Base-by-base conservation (phyloP, 2,888 invertebrate genomes). In the Nemurella pictetii region DNA sequence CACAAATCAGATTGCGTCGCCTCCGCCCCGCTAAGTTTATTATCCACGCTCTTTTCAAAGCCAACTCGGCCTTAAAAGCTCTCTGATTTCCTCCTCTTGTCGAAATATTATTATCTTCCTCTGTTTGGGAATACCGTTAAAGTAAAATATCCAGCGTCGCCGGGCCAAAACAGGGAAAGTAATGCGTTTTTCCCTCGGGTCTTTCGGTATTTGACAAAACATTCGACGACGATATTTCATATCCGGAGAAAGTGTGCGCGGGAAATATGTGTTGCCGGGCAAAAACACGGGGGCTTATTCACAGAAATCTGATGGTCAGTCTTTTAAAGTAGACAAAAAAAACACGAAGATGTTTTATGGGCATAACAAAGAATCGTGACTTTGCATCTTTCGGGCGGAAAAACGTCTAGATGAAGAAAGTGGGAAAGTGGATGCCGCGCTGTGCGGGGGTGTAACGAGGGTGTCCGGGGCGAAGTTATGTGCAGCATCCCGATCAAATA, bases 401-500 rank as follows among this genome's bases (percentile, higher is more conserved):
- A 80, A 80, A 80, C 80, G 80, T 15, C 30, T 30, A 28, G 80
- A 77, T 77, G 80, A 80, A 80, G 80, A 80, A 80, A 81, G 25
- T 81, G 35, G 36, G 80, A 81, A 81, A 81, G 35, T 81, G 25
- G 80, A 81, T n/a, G 55, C 20, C 55, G 55, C 80, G 80, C 26
- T 9, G 9, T 32, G n/a, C 36, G 80, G 80, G 29, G 32, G 80
- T 81, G 80, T 78, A 78, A 29, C 9, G 12, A 30, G 7, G 28
- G 78, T 7, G 77, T 3, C 15, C 32, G 85, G 72, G 81, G 27
- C 77, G 78, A 29, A 83, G 85, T 85, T 85, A 85, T 85, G 82
- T 73, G 85, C 82, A 83, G 77, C 55, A 77, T 77, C 85, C 73
- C 73, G 85, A 85, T 83, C 83, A 85, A 80, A 85, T 85, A 85